These are phyloP conservation scores for Holacanthella duospinosa DNA, from an alignment of 2,888 invertebrate species.

Conservation along the genomic window DNA sequence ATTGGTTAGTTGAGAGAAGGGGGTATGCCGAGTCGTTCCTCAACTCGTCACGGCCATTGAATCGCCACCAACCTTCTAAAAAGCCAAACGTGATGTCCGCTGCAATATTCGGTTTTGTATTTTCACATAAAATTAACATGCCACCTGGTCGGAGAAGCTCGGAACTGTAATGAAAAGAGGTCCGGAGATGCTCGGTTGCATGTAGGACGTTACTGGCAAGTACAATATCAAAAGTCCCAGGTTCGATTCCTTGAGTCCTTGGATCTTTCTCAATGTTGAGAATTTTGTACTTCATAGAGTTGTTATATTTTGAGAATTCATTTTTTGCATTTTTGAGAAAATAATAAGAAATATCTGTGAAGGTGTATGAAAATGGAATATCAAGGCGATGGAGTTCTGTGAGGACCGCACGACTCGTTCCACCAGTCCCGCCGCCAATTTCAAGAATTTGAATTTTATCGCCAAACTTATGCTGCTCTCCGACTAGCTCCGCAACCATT, in stretches of 20 bases:
- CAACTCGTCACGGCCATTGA: not conserved
- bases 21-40: slow-evolving; percentile 1
- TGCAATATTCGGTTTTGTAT: too few species aligned
- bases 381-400: not conserved
- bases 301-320: not conserved
- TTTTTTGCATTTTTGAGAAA: not conserved
- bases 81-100: slow-evolving; percentile 1
- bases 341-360: not conserved
- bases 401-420: not conserved
- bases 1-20: not conserved
- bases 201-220: slow-evolving; percentile 3
- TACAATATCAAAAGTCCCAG: not conserved
- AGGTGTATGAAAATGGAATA: not conserved
- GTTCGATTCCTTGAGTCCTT: not conserved
- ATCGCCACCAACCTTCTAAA: slow-evolving; percentile 1
- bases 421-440: slow-evolving; percentile 6
- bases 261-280: slow-evolving; percentile 6
- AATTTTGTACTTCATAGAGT: not conserved
- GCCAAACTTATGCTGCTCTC: too few species aligned
- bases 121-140: not conserved
- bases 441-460: slow-evolving; percentile 4
- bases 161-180: not conserved
- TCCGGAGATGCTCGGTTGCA: not conserved
- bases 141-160: not conserved
- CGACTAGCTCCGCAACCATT: not conserved